Evolutionary conservation across 2,797 vertebrate species (phyloP), one percentile per base, ranked within the genome.

Genomic region (Enteromius trimaculatus): DNA sequence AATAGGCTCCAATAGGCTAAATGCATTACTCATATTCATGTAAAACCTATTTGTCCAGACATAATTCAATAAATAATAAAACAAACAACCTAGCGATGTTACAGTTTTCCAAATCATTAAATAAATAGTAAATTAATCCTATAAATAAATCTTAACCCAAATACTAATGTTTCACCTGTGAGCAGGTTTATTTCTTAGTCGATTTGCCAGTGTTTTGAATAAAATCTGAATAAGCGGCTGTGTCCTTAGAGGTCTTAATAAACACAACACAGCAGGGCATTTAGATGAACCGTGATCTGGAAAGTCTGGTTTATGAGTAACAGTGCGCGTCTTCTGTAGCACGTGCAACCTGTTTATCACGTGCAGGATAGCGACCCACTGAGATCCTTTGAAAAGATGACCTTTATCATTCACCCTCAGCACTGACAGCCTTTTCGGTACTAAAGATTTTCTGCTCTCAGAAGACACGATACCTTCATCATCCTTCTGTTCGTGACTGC

Each of bases 271-370:
- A 82, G 31, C 47, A 79, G 53, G 74, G 58, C 21, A 51, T 51
- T 37, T 60, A 53, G 16, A 26, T 44, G 37, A 39, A 71, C 53
- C 58, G 39, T 82, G 83, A 80, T 83, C 85, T 80, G 76, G 69
- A 80, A 58, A 44, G 37, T 69, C 77, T 77, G 77, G 80, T 76
- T 85, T 79, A 85, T 79, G 65, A 72, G 78, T 81, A 82, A 79
- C 69, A 51, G 13, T 55, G 44, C 85, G 74, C 37, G 53, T 65
- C 39, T 65, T 31, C 64, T 62, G 19, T 3, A 76, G 26, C 69
- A 64, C 29, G 16, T 69, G 83, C 17, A 31, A 26, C 19, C 71
- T 74, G 49, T 81, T 83, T 47, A 80, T 77, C 44, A 42, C 10
- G 6, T 51, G 74, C 60, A 74, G 68, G 13, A 76, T 39, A 68